These are phyloP conservation scores for Drosophila rellima DNA, from an alignment of 2,888 invertebrate species.

Conservation along the genomic window DNA sequence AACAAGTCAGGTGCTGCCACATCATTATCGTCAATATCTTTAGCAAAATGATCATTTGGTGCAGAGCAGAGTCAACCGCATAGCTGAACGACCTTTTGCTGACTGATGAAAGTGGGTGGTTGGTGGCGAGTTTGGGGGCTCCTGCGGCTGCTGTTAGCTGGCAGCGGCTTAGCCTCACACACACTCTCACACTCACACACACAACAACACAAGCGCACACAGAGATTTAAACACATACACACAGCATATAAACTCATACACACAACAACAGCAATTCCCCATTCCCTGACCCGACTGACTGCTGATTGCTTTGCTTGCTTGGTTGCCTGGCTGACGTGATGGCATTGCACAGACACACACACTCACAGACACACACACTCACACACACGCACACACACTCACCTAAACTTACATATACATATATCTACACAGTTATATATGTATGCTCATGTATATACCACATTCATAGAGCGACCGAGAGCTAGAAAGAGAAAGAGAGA, in stretches of 20 bases:
- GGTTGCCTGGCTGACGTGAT: conserved; percentile 75
- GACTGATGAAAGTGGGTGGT: conserved; percentile 80
- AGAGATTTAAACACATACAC: conserved; percentile 15
- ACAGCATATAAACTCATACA: conserved; percentile 35
- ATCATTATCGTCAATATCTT: conserved; percentile 24
- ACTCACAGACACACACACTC: conserved; percentile 34
- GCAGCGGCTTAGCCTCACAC: conserved; percentile 69
- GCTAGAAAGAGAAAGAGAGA: conserved; percentile 8
- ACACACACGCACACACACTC: conserved; percentile 14
- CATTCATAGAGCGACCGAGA: conserved; percentile 13
- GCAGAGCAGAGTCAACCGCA: conserved; percentile 48
- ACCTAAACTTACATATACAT: conserved; percentile 17
- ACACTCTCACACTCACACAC: conserved; percentile 31
- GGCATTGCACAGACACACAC: conserved; percentile 69
- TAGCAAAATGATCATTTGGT: conserved; percentile 7
- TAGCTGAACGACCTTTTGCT: conserved; percentile 79
- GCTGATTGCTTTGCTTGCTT: conserved; percentile 80
- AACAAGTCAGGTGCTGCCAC: conserved; percentile 63
- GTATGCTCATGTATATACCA: conserved; percentile 29
- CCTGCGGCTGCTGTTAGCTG: conserved; percentile 61
- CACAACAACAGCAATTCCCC: conserved; percentile 68
- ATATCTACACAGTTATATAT: conserved; percentile 15
- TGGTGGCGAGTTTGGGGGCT: conserved; percentile 49
- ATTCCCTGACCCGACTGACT: conserved; percentile 73
- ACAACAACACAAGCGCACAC: conserved; percentile 18